Conservation (phyloP, 2,113 vertebrate genomes). For the Scophthalmus maximus region DNA sequence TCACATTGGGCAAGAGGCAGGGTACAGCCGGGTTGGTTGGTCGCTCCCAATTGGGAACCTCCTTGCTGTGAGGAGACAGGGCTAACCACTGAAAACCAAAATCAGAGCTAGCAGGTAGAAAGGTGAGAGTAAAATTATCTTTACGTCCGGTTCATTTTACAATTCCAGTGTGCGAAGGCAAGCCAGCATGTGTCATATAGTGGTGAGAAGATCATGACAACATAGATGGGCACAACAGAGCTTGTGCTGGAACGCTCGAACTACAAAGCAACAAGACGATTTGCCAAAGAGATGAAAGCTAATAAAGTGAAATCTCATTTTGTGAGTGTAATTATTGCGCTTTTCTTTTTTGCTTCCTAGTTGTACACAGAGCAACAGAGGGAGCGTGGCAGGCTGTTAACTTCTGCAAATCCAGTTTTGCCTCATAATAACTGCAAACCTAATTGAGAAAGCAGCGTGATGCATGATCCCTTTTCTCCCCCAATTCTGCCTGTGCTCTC, state of each 20-base stretch:
- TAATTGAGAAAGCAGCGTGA: too few species aligned
- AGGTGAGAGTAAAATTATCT: too few species aligned
- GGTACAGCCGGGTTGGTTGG: too few species aligned
- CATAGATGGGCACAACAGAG: not conserved
- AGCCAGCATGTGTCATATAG: not conserved
- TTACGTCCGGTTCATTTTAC: not conserved
- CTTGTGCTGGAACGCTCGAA: not conserved
- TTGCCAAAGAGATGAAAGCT: not conserved
- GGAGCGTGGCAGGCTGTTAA: not conserved
- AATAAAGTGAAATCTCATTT: not conserved
- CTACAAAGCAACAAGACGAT: not conserved
- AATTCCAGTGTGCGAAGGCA: not conserved
- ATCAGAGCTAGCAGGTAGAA: too few species aligned
- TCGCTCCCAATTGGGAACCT: too few species aligned
- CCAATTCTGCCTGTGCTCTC: constrained; percentile 1
- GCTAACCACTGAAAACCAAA: too few species aligned
- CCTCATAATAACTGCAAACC: not conserved
- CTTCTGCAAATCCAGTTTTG: not conserved
- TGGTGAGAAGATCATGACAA: constrained; percentile 1
- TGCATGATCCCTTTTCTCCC: not conserved
- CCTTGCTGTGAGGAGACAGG: too few species aligned
- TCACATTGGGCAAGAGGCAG: too few species aligned
- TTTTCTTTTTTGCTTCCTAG: not conserved
- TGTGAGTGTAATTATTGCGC: not conserved
- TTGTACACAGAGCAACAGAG: not conserved